Evolutionary conservation across 2,797 vertebrate species (phyloP), one percentile per base, ranked within the genome.

Genomic region (Lates japonicus): DNA sequence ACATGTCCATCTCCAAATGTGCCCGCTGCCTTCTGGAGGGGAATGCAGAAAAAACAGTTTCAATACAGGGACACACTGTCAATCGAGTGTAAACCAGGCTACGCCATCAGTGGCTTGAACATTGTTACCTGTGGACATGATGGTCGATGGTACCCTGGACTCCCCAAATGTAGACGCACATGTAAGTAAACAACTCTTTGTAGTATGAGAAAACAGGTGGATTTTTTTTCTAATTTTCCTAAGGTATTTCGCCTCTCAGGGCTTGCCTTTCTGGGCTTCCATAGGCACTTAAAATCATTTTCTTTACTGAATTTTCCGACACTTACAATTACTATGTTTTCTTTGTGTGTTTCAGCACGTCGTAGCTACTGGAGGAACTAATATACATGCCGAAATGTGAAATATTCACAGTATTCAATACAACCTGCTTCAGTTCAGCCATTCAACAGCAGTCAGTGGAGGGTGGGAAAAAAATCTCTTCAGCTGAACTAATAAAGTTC

Each of bases 111-210:
- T 0, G 95, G 94, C 2, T n/a, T 51, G 0, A 19, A 13, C 11
- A 6, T 1, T 0, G 17, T 93, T 2, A 88, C 62, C 13, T 95
- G 95, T 63, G 82, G 70, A 0, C 0, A 0, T 0, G 39, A 88
- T 5, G 93, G 94, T 33, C 8, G 0, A 0, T 95, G 95, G 95
- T 13, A 1, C 0, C 93, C 94, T 1, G 1, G 0, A 0, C 87
- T 91, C 35, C 95, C 95, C 2, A 7, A 2, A 7, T 95, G 93
- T 70, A 25, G 0, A 25, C 67, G 2, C 0, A 17, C 0, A n/a
- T 0, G 89, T 92, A 84, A 85, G 89, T 83, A 33, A 54, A 51
- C 5, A 4, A 7, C 37, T 46, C 1, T 59, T 76, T 4, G 3
- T n/a, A 37, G 3, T 29, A 20, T 4, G 13, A 29, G 25, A 29